Conservation (phyloP, 2,797 vertebrate species). For the Anguilla obscura region DNA sequence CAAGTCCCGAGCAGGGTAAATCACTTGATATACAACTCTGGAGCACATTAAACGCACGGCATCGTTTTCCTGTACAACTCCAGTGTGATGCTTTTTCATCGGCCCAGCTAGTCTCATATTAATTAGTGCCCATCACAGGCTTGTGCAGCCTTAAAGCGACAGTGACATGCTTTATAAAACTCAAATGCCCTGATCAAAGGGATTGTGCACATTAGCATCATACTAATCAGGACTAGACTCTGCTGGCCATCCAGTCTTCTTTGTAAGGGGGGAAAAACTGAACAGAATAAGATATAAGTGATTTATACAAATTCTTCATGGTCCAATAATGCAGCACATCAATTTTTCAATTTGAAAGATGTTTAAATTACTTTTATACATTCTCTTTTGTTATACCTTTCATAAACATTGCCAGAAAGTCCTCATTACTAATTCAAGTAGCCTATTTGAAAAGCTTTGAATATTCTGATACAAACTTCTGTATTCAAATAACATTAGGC, state of each 20-base stretch:
- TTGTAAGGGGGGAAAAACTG: conserved; percentile 34
- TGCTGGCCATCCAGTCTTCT: conserved; percentile 47
- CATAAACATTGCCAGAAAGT: not conserved
- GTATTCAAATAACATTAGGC: not conserved
- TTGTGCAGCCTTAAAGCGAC: conserved; percentile 69
- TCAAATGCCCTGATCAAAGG: conserved; percentile 78
- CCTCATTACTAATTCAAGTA: not conserved
- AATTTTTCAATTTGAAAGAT: not conserved
- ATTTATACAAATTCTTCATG: conserved; percentile 13
- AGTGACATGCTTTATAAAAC: conserved; percentile 72
- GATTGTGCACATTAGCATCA: conserved; percentile 67
- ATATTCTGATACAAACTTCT: not conserved
- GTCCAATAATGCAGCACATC: too few relatives aligned
- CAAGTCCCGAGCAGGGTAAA: conserved; percentile 12
- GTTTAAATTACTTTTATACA: not conserved
- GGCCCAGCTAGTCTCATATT: conserved; percentile 63
- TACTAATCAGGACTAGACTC: conserved; percentile 66
- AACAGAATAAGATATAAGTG: conserved; percentile 32
- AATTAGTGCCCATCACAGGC: conserved; percentile 71
- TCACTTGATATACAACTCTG: conserved; percentile 28
- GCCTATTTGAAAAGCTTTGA: not conserved
- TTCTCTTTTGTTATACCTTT: not conserved
- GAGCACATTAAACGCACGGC: conserved; percentile 41
- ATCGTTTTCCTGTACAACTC: conserved; percentile 43
- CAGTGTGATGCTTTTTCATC: conserved; percentile 48